Evolutionary conservation across 2,888 invertebrate genomes (phyloP).

Genomic region (Stenodema calcarata): DNA sequence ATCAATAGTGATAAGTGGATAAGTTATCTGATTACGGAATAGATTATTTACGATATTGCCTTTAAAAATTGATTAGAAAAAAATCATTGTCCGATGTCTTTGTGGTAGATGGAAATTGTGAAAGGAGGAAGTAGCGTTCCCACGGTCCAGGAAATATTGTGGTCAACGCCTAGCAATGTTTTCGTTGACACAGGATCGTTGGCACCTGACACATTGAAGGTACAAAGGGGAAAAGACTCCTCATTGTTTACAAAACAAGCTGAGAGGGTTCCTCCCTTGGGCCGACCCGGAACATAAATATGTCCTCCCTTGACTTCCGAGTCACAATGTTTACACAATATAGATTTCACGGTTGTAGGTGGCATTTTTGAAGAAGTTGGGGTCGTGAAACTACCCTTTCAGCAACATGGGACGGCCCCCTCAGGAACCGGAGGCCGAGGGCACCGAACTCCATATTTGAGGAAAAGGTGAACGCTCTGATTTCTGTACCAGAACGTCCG

Average conservation of each 20-base stretch:
- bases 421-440: not conserved
- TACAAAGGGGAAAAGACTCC: not conserved
- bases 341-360: constrained; percentile 30
- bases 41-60: too few relatives aligned
- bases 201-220: not conserved
- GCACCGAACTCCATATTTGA: not conserved
- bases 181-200: not conserved
- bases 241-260: constrained; percentile 27
- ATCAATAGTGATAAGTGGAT: too few relatives aligned
- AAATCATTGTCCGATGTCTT: not conserved
- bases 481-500: constrained; percentile 15
- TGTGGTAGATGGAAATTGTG: not conserved
- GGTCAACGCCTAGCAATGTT: not conserved
- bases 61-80: not conserved
- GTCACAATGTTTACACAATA: constrained; percentile 34
- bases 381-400: constrained; percentile 42
- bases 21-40: too few relatives aligned
- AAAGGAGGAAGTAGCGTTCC: constrained; percentile 12
- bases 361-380: constrained; percentile 4
- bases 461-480: not conserved
- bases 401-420: not conserved
- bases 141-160: constrained; percentile 16
- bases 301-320: constrained; percentile 23
- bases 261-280: not conserved
- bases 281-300: constrained; percentile 23